These are phyloP conservation scores for Nomada flava DNA, from an alignment of 2,888 invertebrate genomes.

Conservation along the genomic window DNA sequence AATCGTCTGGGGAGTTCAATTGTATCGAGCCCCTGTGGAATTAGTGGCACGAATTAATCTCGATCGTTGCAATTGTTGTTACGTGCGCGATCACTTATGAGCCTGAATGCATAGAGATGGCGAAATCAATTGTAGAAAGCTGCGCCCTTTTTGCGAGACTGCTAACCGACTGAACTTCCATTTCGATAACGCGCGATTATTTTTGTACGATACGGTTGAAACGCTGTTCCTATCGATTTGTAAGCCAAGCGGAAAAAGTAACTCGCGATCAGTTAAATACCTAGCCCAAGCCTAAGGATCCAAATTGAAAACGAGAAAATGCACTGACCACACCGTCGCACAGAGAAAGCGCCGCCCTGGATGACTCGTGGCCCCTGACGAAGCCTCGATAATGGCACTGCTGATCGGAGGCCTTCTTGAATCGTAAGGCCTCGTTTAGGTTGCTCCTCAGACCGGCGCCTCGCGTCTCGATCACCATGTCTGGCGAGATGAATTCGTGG, in stretches of 20 bases:
- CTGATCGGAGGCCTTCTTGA: constrained; percentile 72
- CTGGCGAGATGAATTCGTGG: constrained; percentile 85
- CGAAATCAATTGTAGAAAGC: no score
- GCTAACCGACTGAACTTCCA: no score
- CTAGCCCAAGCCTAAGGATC: no score
- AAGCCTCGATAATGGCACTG: constrained; percentile 86
- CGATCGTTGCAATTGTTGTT: no score
- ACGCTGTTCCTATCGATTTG: neutral
- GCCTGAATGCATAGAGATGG: no score
- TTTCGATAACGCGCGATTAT: no score
- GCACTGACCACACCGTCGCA: constrained; percentile 84
- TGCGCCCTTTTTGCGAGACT: no score
- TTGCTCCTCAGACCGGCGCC: constrained; percentile 84
- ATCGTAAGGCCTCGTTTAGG: constrained; percentile 71
- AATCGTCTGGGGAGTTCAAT: neutral
- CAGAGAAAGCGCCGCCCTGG: constrained; percentile 85
- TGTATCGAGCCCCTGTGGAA: neutral
- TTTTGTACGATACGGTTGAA: neutral
- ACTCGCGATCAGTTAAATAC: no score
- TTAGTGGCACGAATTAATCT: constrained; percentile 1
- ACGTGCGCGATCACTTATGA: no score
- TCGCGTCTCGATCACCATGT: constrained; percentile 90
- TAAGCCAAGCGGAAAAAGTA: no score
- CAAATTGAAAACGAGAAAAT: neutral
- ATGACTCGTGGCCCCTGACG: constrained; percentile 82